These are phyloP conservation scores for Urocolius indicus DNA, from an alignment of 2,113 vertebrate genomes.

Conservation along the genomic window DNA sequence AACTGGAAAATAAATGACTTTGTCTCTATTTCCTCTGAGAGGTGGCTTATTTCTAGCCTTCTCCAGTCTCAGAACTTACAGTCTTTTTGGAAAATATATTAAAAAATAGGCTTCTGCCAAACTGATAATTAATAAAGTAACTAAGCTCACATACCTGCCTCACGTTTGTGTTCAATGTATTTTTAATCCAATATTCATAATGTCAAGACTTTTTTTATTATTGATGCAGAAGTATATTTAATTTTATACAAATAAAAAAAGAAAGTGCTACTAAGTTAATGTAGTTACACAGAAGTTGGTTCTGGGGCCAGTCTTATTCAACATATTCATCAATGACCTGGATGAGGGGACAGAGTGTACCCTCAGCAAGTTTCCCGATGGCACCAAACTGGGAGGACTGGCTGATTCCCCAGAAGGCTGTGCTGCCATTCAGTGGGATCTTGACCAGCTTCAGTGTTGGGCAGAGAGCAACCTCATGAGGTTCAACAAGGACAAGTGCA, in stretches of 20 bases:
- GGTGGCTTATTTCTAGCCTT: not conserved
- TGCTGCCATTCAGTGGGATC: no score
- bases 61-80: accelerated
- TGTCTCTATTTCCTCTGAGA: not conserved
- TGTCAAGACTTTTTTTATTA: not conserved
- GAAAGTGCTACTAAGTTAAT: not conserved
- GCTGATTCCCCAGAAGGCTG: no score
- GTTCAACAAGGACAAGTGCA: no score
- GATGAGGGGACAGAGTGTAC: no score
- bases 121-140: not conserved
- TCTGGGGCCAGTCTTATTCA: no score
- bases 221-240: not conserved
- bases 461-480: no score
- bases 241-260: not conserved
- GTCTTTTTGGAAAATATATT: not conserved
- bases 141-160: not conserved
- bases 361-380: no score
- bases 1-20: not conserved
- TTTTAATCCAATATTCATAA: not conserved
- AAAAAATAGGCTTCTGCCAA: not conserved
- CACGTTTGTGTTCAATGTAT: not conserved
- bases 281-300: no score
- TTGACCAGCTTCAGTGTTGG: no score
- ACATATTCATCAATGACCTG: no score
- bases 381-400: no score